Conservation (phyloP, 2,888 invertebrate species). For the Scelioninae gen. 2 region DNA sequence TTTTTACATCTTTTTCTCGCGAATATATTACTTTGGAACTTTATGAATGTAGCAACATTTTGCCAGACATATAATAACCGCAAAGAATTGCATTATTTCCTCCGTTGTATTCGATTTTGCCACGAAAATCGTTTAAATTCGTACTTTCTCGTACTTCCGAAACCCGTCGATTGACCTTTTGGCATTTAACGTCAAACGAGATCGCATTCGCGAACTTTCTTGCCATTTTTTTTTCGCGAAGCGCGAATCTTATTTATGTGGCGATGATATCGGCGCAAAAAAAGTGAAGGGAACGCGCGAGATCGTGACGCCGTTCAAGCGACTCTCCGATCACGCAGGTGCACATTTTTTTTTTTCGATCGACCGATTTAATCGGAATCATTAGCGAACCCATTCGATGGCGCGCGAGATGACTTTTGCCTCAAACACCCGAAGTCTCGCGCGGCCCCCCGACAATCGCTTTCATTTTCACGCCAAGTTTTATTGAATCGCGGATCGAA, state of each 20-base stretch:
- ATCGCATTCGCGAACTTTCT: conserved; percentile 39
- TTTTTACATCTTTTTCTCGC: too few species aligned
- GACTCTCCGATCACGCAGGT: conserved; percentile 49
- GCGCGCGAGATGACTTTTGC: conserved; percentile 24
- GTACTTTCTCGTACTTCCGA: conserved; percentile 47
- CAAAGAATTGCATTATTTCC: too few species aligned
- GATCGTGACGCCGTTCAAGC: conserved; percentile 44
- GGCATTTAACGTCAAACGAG: conserved; percentile 47
- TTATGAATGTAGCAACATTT: too few species aligned
- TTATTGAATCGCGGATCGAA: too few species aligned
- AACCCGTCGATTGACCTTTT: conserved; percentile 26
- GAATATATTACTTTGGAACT: too few species aligned
- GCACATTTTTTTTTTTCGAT: conserved; percentile 40
- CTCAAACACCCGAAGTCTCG: not conserved
- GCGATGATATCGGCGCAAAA: conserved; percentile 51
- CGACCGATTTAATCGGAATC: conserved; percentile 58
- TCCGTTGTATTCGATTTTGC: too few species aligned
- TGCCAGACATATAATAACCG: too few species aligned
- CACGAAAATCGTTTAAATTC: not conserved
- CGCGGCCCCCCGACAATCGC: not conserved
- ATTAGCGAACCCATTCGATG: conserved; percentile 59
- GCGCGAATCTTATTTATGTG: conserved; percentile 51
- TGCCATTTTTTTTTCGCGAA: conserved; percentile 38
- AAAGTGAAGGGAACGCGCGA: conserved; percentile 55
- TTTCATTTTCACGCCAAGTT: conserved; percentile 21